These are phyloP conservation scores for Sycophila texana DNA, from an alignment of 2,888 invertebrate genomes.

Conservation along the genomic window DNA sequence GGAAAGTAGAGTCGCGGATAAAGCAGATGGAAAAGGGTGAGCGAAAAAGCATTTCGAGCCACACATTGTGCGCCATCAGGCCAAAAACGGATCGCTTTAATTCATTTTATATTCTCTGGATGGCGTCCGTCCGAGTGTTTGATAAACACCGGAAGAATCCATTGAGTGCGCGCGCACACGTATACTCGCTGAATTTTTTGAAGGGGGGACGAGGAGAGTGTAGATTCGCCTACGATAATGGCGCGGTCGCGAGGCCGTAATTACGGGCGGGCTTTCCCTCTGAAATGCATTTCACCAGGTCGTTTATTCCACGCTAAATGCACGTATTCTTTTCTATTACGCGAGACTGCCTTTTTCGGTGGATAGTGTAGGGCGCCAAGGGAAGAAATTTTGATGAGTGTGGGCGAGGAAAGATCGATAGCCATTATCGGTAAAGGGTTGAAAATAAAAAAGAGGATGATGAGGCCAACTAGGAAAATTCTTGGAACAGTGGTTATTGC, in stretches of 20 bases:
- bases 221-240: constrained; percentile 16
- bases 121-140: constrained; percentile 21
- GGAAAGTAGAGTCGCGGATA: neutral
- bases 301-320: constrained; percentile 18
- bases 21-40: neutral
- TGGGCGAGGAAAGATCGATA: no score
- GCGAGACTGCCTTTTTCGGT: neutral
- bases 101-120: constrained; percentile 15
- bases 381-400: neutral
- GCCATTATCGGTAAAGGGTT: no score
- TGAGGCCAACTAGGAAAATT: no score
- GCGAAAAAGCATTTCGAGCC: neutral
- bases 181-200: neutral
- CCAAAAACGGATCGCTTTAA: constrained; percentile 12
- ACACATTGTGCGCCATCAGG: neutral
- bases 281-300: constrained; percentile 13
- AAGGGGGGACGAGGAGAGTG: neutral
- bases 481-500: no score
- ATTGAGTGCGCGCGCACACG: neutral
- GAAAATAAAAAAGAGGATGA: no score
- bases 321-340: constrained; percentile 29
- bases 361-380: neutral
- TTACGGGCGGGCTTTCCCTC: constrained; percentile 38
- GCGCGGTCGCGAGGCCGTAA: constrained; percentile 7
- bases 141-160: constrained; percentile 28